Evolutionary conservation across 2,113 vertebrate genomes (phyloP).

Genomic region (Serilophus lunatus): DNA sequence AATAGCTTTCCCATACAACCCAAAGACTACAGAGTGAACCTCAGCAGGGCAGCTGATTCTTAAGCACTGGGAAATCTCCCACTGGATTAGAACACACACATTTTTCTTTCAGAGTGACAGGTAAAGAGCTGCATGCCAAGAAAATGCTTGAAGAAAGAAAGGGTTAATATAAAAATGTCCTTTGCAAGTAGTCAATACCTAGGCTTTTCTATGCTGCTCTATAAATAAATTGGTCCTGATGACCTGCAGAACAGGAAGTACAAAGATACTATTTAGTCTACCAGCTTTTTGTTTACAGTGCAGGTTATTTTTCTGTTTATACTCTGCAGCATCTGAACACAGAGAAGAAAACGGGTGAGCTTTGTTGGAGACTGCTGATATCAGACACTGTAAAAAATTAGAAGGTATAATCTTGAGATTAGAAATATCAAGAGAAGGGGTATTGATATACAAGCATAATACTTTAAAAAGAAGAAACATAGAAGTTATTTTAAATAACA

Average conservation of each 20-base stretch:
- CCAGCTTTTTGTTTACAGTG: neutral
- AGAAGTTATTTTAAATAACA: neutral
- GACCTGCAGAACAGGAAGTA: neutral
- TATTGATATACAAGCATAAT: neutral
- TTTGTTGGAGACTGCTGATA: neutral
- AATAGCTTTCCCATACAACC: neutral
- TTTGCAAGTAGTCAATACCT: neutral
- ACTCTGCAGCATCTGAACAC: neutral
- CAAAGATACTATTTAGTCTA: neutral
- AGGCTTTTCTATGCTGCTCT: neutral
- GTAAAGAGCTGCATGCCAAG: neutral
- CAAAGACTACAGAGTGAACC: neutral
- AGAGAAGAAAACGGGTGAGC: neutral
- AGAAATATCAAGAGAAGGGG: neutral
- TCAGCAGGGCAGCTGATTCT: neutral
- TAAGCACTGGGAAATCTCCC: neutral
- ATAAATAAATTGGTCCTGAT: neutral
- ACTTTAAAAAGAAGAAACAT: neutral
- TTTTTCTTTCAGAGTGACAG: neutral
- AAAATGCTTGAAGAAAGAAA: neutral
- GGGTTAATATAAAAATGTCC: neutral
- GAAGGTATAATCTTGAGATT: neutral
- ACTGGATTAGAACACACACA: neutral
- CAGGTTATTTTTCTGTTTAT: neutral
- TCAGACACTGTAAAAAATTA: neutral